Conservation (phyloP, 2,797 vertebrate genomes). For the Aplochiton taeniatus region DNA sequence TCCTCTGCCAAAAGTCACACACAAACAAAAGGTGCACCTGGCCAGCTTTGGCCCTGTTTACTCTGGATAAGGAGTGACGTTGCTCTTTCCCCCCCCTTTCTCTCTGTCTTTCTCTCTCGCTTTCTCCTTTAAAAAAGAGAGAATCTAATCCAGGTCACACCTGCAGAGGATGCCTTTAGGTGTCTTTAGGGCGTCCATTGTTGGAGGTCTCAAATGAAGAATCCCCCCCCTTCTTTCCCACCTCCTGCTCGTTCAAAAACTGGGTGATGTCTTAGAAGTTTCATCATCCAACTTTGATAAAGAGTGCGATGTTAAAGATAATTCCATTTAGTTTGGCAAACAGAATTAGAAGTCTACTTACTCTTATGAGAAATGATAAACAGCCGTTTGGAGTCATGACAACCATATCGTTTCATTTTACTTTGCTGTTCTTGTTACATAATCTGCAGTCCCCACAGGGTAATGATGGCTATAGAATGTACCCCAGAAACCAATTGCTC, state of each 20-base stretch:
- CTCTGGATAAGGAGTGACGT: constrained; percentile 71
- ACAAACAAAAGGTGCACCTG: constrained; percentile 84
- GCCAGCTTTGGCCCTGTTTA: constrained; percentile 76
- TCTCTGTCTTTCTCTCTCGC: constrained; percentile 47
- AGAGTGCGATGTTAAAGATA: neutral
- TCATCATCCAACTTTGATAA: constrained; percentile 12
- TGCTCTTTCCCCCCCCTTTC: constrained; percentile 47
- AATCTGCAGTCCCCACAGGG: constrained; percentile 28
- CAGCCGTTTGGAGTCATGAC: no score
- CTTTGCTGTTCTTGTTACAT: no score
- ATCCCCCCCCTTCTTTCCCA: constrained; percentile 56
- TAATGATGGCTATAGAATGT: constrained; percentile 30
- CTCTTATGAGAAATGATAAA: no score
- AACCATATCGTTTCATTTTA: no score
- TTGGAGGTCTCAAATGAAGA: constrained; percentile 72
- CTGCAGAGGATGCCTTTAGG: constrained; percentile 69
- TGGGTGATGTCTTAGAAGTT: constrained; percentile 25
- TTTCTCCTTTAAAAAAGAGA: no score
- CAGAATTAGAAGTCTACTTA: no score
- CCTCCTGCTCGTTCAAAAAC: constrained; percentile 26
- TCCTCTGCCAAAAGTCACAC: constrained; percentile 73
- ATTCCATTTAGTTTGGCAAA: neutral
- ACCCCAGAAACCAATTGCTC: constrained; percentile 42
- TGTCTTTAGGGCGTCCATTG: constrained; percentile 66
- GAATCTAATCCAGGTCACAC: constrained; percentile 81